phyloP scores from a whole-genome alignment of 2,888 invertebrate genomes.

The Diadromus collaris region DNA sequence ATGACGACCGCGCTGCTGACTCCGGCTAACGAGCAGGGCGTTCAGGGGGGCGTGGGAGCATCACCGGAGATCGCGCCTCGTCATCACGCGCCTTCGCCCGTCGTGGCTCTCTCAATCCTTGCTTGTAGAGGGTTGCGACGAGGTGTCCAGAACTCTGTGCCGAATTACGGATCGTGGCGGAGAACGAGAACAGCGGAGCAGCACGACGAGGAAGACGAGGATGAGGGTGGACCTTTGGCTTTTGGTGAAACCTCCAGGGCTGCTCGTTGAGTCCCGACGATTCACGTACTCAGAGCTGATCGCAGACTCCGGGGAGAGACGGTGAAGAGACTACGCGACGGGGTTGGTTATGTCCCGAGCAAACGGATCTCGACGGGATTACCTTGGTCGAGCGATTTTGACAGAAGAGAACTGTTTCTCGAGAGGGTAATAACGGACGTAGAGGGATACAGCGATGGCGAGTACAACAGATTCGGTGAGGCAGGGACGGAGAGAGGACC shows the following conservation, averaged over 20 bases:
- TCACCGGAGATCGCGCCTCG: constrained; percentile 78
- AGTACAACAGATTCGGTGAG: constrained; percentile 47
- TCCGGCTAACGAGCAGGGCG: constrained; percentile 79
- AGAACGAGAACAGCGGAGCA: constrained; percentile 53
- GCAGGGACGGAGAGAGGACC: constrained; percentile 54
- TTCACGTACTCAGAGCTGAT: constrained; percentile 49
- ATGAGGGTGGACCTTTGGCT: constrained; percentile 49
- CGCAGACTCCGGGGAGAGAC: constrained; percentile 5
- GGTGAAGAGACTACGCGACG: constrained; percentile 24
- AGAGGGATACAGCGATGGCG: constrained; percentile 25
- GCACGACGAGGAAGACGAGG: constrained; percentile 51
- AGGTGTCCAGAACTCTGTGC: constrained; percentile 54
- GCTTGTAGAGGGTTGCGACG: constrained; percentile 40
- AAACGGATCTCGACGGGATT: constrained; percentile 68
- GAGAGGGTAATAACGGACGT: constrained; percentile 49
- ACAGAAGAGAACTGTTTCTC: constrained; percentile 65
- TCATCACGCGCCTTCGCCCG: constrained; percentile 73
- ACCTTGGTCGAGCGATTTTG: constrained; percentile 70
- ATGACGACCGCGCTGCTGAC: constrained; percentile 80
- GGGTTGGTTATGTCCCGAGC: constrained; percentile 61
- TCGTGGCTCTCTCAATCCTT: constrained; percentile 36
- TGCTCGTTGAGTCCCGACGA: constrained; percentile 45
- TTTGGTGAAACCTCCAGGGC: constrained; percentile 42
- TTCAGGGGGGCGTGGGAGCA: constrained; percentile 76
- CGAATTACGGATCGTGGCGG: constrained; percentile 39